Evolutionary conservation across 2,797 vertebrate species (phyloP), one percentile per base, ranked within the genome.

Genomic region (Perodicticus potto): DNA sequence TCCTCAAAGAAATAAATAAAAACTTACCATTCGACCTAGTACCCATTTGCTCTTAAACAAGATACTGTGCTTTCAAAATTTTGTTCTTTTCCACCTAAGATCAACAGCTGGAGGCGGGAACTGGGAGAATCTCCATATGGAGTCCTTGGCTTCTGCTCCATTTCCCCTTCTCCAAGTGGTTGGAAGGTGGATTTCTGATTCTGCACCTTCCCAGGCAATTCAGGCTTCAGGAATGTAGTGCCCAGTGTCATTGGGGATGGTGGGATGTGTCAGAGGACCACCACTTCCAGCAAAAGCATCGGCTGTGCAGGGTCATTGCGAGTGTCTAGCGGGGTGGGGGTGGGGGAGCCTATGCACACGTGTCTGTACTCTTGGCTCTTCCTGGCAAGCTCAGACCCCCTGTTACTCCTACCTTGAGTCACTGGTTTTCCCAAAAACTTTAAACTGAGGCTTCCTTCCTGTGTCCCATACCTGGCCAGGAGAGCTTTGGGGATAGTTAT

Each of bases 1-100:
- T 69, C 65, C 65, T 34, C 32, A 69, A 69, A 69, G 65, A 69
- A 69, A 69, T 34, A 34, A n/a, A n/a, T n/a, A 17, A 19, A n/a
- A 69, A 34, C 32, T 32, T 4, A 34, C 65, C 65, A 20, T 77
- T 85, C 49, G 73, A 76, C 63, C 32, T 59, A 74, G 94, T 57
- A 74, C 61, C 63, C 53, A 88, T 37, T 61, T 78, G 73, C 25
- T 95, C 73, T 87, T 85, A 65, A 91, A 67, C 40, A 69, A 65
- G 82, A 88, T 7, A 73, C 0, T 53, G 63, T 27, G 43, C 53
- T 90, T 89, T 76, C 67, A 69, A n/a, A 82, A 59, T 77, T 83
- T 63, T 57, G 13, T 86, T 20, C n/a, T 57, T 91, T 85, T 73
- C 29, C 27, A 49, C 70, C 22, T 19, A 83, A 32, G 73, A 78